Base-by-base conservation (phyloP, 1,140 invertebrate species). In the Sesamia nonagrioides region DNA sequence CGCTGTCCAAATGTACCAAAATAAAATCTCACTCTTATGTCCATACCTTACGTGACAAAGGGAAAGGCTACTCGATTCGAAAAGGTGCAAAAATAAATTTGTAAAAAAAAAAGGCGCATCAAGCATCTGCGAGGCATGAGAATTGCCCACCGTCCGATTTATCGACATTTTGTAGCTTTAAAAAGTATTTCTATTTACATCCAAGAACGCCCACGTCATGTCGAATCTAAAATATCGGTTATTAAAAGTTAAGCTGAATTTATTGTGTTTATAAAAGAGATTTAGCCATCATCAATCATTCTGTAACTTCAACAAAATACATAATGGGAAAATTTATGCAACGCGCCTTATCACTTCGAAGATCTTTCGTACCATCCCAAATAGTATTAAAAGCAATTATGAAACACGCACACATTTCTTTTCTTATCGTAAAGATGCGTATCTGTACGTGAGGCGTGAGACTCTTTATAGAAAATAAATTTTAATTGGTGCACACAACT, bases 401-500 rank as follows among this genome's bases (percentile, higher is more conserved):
- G 86, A 84, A 88, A 88, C 80, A 89, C 77, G 86, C 80, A 88
- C 86, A 89, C 87, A 88, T 87, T 89, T 89, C 85, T 86, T 82
- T 86, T 86, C 82, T 84, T 83, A 86, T 90, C 86, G 79, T 90
- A 84, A 88, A 90, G 88, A 91, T 89, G 66, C 78, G 37, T 91
- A 90, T 89, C 88, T 83, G 21, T 37, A 66, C 66, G 8, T 69
- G 35, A 88, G 84, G 89, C 89, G 88, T 90, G 88, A 90, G 89
- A 91, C 68, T 83, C 81, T 85, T 86, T 86, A 90, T 78, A 75
- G 76, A 82, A 78, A 84, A 84, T 89, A 87, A 88, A 91, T 86
- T 90, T 91, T 92, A 92, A 92, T 94, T 94, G 86, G 86, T 85
- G 77, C 83, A 85, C 80, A 86, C 85, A 85, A 88, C 79, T 83